Base-by-base conservation (phyloP, 2,888 invertebrate genomes). In the Noctua janthe region DNA sequence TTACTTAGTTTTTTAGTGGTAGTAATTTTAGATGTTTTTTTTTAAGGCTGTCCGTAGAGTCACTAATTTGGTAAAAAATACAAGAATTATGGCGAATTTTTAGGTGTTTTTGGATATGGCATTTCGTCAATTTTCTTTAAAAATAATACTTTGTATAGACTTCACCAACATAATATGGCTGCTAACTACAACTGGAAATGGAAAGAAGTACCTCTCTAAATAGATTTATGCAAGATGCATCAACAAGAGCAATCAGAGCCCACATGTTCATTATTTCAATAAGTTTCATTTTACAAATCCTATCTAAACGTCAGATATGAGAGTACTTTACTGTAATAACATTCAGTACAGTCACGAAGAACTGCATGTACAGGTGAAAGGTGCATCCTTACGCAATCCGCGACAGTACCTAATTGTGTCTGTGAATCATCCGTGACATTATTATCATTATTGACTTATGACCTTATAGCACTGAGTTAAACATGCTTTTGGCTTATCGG, bases 391-490 rank as follows among this genome's bases (percentile, higher is more conserved):
- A 86, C 84, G 89, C 84, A 93, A 93, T 80, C 79, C 73, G 78
- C 78, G 82, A 87, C 82, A 90, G 80, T 87, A 80, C 80, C 86
- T 89, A 89, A 90, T 90, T 90, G 82, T 88, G 84, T 83, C 84
- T 85, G 90, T 87, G 82, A 88, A 83, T 78, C 84, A 76, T 74
- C 79, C 71, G 77, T 91, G 87, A 90, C 87, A 90, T 91, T n/a
- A n/a, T n/a, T n/a, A n/a, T n/a, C n/a, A 91, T 91, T 87, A 83
- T 91, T 89, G 90, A 91, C 91, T 89, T 91, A 83, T 90, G 90
- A 89, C 90, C 87, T 90, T 81, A 83, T 78, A 56, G 72, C 49
- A 66, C 76, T 66, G 76, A 84, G 80, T 82, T 81, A 47, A 73
- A 71, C 23, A 74, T 39, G 75, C 47, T 86, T 82, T 81, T 3